phyloP scores from a whole-genome alignment of 2,797 vertebrate genomes.

The Peromyscus attwateri region DNA sequence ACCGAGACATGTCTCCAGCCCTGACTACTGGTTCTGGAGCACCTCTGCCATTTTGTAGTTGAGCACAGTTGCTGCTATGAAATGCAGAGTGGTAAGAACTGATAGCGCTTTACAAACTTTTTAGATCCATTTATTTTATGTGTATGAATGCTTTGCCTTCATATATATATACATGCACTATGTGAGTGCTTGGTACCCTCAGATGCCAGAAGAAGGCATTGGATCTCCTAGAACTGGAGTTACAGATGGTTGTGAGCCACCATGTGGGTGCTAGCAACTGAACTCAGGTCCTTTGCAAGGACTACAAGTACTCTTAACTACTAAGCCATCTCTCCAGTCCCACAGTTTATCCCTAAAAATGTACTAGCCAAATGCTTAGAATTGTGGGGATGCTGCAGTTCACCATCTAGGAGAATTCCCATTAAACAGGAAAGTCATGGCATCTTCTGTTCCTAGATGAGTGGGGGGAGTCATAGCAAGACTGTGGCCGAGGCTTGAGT shows the following conservation, averaged over 20 bases:
- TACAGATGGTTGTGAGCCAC: background rate
- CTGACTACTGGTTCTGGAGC: background rate
- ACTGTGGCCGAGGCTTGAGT: too few species aligned
- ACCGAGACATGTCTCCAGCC: background rate
- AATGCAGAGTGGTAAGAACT: slow-evolving; percentile 28
- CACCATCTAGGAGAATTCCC: background rate
- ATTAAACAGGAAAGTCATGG: background rate
- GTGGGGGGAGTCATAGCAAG: too few species aligned
- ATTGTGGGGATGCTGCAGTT: background rate
- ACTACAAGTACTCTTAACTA: background rate
- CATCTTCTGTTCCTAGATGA: background rate
- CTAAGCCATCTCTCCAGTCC: background rate
- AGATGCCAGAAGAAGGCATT: background rate
- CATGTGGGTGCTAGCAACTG: background rate
- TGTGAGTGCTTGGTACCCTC: background rate
- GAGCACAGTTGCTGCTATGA: background rate
- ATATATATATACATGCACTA: background rate
- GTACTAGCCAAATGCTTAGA: background rate
- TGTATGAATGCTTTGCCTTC: background rate
- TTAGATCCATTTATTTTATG: background rate
- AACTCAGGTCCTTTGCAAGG: background rate
- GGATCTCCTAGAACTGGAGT: background rate
- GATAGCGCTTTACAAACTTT: background rate
- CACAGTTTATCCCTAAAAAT: background rate
- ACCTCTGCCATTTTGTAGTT: slow-evolving; percentile 22